Percentiles rank a stretch among this genome's conserved stretches.
These are phyloP conservation scores for Anthophora plumipes DNA, from an alignment of 2,888 invertebrate genomes.

Conservation along the genomic window DNA sequence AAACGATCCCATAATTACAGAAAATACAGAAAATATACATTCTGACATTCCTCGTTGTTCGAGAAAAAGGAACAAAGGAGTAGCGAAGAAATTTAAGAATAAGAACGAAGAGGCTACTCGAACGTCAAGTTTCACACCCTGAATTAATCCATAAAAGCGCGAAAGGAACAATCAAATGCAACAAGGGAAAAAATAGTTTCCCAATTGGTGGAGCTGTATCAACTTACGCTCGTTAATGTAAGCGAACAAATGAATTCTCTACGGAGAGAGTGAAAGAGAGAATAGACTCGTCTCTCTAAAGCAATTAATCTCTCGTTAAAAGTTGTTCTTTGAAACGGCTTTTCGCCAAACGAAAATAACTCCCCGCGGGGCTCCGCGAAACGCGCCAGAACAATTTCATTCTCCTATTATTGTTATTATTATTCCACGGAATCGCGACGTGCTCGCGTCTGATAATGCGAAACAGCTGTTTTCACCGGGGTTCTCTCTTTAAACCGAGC, in stretches of 20 bases:
- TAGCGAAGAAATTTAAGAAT: not conserved
- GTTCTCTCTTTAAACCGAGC: not conserved
- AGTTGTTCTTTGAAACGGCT: slow-evolving; percentile 17
- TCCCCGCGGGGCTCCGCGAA: not conserved
- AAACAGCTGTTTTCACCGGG: slow-evolving; percentile 4
- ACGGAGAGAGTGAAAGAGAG: not conserved
- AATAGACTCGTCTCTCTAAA: not conserved
- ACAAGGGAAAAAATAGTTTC: not conserved
- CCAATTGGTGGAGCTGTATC: not conserved
- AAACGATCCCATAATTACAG: too few species aligned
- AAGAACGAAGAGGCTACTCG: not conserved
- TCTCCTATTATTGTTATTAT: slow-evolving; percentile 22
- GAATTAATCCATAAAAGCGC: too few species aligned
- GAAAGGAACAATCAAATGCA: not conserved
- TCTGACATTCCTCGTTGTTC: too few species aligned
- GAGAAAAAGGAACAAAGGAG: not conserved
- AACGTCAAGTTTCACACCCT: not conserved
- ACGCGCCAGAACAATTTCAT: not conserved
- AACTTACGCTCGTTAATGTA: slow-evolving; percentile 17
- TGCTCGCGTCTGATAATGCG: not conserved
- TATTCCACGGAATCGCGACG: not conserved
- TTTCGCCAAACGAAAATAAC: slow-evolving; percentile 21
- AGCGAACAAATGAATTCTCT: not conserved
- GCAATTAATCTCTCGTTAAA: slow-evolving; percentile 33
- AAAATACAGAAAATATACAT: too few species aligned